A percentile compares a stretch with the other conserved stretches of the same genome.
Conservation (phyloP, 2,888 invertebrate genomes). For the Pollenia angustigena region DNA sequence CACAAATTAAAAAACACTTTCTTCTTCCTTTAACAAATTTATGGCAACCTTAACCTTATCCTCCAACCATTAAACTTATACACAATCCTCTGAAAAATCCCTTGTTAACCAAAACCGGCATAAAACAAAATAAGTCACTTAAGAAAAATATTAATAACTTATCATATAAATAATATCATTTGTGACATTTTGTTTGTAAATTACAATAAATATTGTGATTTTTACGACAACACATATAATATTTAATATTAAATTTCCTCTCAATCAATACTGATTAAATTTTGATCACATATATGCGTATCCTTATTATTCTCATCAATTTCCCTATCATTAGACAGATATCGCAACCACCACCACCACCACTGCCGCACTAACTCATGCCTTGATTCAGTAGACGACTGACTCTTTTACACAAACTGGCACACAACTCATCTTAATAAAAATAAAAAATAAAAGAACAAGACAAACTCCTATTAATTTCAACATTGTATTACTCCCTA, state of each 20-base stretch:
- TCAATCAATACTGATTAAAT: constrained; percentile 55
- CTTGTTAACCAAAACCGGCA: background rate
- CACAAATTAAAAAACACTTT: no score
- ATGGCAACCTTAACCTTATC: no score
- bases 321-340: constrained; percentile 31
- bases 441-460: constrained; percentile 10
- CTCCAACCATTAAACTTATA: no score
- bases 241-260: constrained; percentile 18
- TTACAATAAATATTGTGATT: constrained; percentile 30
- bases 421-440: constrained; percentile 38
- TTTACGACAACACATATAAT: constrained; percentile 11
- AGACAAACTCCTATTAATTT: constrained; percentile 41
- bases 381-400: background rate
- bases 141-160: background rate
- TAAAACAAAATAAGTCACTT: background rate
- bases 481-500: constrained; percentile 27
- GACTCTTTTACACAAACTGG: background rate
- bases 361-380: background rate
- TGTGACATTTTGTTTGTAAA: constrained; percentile 33
- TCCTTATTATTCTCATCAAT: constrained; percentile 41
- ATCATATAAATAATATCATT: background rate
- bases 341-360: background rate
- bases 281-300: constrained; percentile 62
- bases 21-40: no score
- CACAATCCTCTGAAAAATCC: no score